Evolutionary conservation across 2,113 vertebrate genomes (phyloP), one percentile per base, ranked within the genome.

Genomic region (Eretmochelys imbricata): DNA sequence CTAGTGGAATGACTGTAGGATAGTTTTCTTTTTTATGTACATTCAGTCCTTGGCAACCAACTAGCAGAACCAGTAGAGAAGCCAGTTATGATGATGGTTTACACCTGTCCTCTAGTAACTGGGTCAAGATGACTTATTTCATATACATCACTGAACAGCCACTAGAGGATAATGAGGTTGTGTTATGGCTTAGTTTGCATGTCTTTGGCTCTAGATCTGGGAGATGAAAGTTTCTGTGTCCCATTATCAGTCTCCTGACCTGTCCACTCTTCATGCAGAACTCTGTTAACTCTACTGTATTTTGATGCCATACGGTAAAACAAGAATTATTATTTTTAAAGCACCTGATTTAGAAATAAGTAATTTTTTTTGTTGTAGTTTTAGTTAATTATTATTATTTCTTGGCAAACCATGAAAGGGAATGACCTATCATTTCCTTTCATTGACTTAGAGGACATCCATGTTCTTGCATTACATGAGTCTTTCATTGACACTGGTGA

Each of bases 341-440:
- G n/a, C n/a, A 72, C 65, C n/a, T 48, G 24, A 48, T 85, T 76
- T 55, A 42, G 14, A 85, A 46, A 89, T 69, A 62, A 69, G 35
- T 6, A 22, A 24, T 48, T 0, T 79, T 85, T 90, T 93, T 93
- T 11, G 10, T 76, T 48, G 3, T 72, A 20, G 19, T 14, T 48
- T 76, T 84, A 2, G 38, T 76, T 25, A 12, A 76, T 83, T 87
- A 12, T 76, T 90, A 24, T 65, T 90, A 29, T 84, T 90, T 93
- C 89, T 72, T 80, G 84, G 84, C 62, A 92, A 93, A 78, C 75
- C 88, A 54, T 92, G 83, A 84, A 79, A 91, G 91, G 59, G 94
- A 96, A 90, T 96, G 91, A 89, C 5, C 14, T 89, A 55, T 10
- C 88, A 91, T 95, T 97, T 97, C 97, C 97, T 96, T 96, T 97